Percentiles rank a stretch among this genome's conserved stretches.
phyloP scores from a whole-genome alignment of 2,888 invertebrate genomes.

The Furcula furcula region DNA sequence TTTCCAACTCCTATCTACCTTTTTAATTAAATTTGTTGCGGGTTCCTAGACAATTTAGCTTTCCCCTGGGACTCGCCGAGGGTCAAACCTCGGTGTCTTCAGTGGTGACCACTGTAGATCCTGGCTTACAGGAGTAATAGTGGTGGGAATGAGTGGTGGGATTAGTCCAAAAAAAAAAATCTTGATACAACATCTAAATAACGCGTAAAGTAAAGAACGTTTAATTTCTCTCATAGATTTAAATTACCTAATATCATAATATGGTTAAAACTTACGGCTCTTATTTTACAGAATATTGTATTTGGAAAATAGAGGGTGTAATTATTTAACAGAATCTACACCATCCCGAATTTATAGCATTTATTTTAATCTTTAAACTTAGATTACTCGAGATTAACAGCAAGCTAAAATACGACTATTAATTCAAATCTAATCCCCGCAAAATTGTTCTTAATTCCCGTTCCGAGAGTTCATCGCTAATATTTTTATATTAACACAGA shows the following conservation, averaged over 20 bases:
- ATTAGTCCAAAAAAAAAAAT: too few species aligned
- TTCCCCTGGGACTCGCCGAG: too few species aligned
- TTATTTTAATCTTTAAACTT: slow-evolving; percentile 30
- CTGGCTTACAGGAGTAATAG: too few species aligned
- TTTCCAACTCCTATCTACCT: too few species aligned
- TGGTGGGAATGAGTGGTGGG: too few species aligned
- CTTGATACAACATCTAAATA: too few species aligned
- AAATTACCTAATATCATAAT: neutral
- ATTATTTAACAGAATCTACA: slow-evolving; percentile 10
- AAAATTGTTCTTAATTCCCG: slow-evolving; percentile 19
- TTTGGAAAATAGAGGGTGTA: neutral
- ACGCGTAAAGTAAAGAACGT: neutral
- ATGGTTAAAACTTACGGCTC: too few species aligned
- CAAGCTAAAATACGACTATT: slow-evolving; percentile 25
- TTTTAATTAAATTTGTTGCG: too few species aligned
- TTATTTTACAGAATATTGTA: neutral
- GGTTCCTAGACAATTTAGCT: too few species aligned
- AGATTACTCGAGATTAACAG: slow-evolving; percentile 31
- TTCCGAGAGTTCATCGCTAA: slow-evolving; percentile 22
- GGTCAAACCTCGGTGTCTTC: too few species aligned
- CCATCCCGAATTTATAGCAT: slow-evolving; percentile 17
- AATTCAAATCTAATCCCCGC: slow-evolving; percentile 30
- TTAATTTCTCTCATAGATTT: neutral
- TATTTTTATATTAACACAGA: slow-evolving; percentile 51
- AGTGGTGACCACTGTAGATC: too few species aligned